Base-by-base conservation (phyloP, 2,113 vertebrate genomes). In the Notarius lentiginosus region DNA sequence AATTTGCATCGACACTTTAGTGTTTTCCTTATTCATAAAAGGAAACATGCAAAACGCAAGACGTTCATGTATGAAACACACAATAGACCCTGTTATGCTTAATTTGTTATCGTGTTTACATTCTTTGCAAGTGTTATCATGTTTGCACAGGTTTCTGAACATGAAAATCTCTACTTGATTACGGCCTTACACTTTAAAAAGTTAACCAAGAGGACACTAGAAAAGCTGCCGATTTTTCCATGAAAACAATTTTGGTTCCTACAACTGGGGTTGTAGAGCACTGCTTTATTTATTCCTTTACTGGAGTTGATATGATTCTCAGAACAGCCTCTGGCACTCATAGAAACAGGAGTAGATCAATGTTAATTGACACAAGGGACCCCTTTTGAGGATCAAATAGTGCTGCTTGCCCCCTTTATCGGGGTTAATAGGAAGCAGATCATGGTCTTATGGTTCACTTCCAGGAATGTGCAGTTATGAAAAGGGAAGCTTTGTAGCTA, bases 371-470 rank as follows among this genome's bases (percentile, higher is more conserved):
- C 65, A 73, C 82, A 79, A 53, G 22, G n/a, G 79, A 83, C 34
- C 68, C 41, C n/a, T 84, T 76, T 9, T 49, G 63, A 60, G 53
- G 34, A 76, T 89, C 51, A 79, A 65, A 34, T 84, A 84, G 60
- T 30, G 55, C 56, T 82, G 61, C 65, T 20, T 85, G 79, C 34
- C 81, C 87, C 83, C 60, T 88, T 65, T 79, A 90, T 87, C 60
- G 47, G 79, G 85, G 85, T 86, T 88, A 87, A 88, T 72, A 85
- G 47, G 82, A 87, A 83, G 49, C 89, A 90, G 85, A 60, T 87
- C 34, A 41, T 24, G 51, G 14, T 47, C 72, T 85, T 79, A 12
- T 17, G 22, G 61, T 87, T 83, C n/a, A 55, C 55, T 83, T 86
- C 79, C 73, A 72, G 68, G 49, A 83, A 80, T 47, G 79, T 24